Percentiles rank a stretch among this genome's conserved stretches.
Conservation (phyloP, 2,888 invertebrate genomes). For the Hypolimnas misippus region DNA sequence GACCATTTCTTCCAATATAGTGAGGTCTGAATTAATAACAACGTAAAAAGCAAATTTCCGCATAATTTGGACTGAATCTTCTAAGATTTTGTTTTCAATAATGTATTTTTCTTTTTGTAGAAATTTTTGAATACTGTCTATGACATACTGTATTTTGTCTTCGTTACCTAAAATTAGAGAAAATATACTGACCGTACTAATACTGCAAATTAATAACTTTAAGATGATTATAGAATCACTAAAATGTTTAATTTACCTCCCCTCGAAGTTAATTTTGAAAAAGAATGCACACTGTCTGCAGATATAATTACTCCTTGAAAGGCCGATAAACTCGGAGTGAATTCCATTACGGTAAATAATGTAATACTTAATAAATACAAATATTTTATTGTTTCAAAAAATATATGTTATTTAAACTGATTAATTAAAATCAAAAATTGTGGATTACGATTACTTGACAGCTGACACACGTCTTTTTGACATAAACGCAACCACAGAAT, state of each 20-base stretch:
- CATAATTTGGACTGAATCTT: slow-evolving; percentile 47
- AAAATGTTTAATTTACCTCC: slow-evolving; percentile 60
- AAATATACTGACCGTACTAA: not conserved
- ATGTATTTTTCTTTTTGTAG: slow-evolving; percentile 59
- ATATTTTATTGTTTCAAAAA: not conserved
- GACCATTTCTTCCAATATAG: slow-evolving; percentile 59
- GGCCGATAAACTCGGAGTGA: slow-evolving; percentile 63
- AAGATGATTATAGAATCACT: not conserved
- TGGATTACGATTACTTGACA: not conserved
- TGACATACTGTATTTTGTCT: slow-evolving; percentile 60
- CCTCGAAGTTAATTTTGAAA: slow-evolving; percentile 62
- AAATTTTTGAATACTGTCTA: slow-evolving; percentile 55
- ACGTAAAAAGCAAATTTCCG: slow-evolving; percentile 69
- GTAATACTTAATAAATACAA: not conserved
- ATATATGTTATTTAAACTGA: not conserved
- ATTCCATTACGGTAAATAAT: slow-evolving; percentile 49
- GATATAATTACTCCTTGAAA: slow-evolving; percentile 73
- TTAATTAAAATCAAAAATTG: not conserved
- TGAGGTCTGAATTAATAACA: slow-evolving; percentile 66
- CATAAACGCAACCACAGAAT: not conserved
- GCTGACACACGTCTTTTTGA: not conserved
- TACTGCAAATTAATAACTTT: not conserved
- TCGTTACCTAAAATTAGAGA: slow-evolving; percentile 65
- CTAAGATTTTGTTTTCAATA: slow-evolving; percentile 48
- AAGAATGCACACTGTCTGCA: slow-evolving; percentile 62